Evolutionary conservation across 2,797 vertebrate species (phyloP).

Genomic region (Cyclura pinguis): DNA sequence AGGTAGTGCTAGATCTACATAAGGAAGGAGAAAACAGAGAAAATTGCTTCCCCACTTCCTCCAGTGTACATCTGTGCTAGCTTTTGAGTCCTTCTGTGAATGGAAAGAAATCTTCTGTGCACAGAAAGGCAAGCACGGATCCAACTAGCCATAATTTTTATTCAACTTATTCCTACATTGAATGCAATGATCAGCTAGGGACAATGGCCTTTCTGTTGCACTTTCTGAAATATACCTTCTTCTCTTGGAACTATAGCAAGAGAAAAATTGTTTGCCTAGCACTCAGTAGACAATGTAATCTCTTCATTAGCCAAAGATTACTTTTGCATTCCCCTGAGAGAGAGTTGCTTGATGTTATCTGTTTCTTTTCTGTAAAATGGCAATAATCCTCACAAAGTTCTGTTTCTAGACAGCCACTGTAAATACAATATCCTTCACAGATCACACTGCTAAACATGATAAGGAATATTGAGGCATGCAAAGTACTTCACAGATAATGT

Average conservation of each 20-base stretch:
- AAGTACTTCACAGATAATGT: constrained; percentile 1
- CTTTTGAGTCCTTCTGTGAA: neutral
- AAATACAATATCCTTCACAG: constrained; percentile 11
- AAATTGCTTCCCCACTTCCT: neutral
- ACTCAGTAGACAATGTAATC: constrained; percentile 12
- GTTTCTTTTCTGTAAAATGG: constrained; percentile 4
- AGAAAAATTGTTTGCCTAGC: neutral
- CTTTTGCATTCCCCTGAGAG: neutral
- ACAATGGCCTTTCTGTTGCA: constrained; percentile 1
- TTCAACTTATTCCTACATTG: neutral
- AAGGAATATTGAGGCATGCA: neutral
- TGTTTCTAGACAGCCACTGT: constrained; percentile 1
- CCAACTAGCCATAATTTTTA: neutral
- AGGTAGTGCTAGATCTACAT: neutral
- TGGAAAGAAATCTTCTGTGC: neutral
- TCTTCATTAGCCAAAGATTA: neutral
- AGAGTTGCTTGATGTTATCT: neutral
- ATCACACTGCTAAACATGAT: neutral
- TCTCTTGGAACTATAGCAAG: neutral
- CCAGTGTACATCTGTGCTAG: neutral
- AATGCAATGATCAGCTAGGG: neutral
- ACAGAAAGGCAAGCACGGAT: neutral
- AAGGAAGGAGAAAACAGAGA: neutral
- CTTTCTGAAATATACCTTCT: constrained; percentile 19
- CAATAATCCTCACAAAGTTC: neutral